Base-by-base conservation (phyloP, 1,140 invertebrate species). In the Linepithema humile region DNA sequence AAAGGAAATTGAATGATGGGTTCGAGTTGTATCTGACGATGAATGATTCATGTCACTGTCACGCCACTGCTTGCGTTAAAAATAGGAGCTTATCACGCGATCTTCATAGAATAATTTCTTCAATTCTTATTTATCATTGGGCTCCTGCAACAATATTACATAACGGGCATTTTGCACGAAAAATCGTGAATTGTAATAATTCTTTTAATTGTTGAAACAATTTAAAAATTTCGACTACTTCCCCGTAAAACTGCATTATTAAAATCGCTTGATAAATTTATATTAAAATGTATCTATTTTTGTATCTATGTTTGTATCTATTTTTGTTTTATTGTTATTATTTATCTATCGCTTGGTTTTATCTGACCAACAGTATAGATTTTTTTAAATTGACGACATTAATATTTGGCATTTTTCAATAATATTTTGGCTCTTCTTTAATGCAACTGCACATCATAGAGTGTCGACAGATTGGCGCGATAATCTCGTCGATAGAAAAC, bases 21-120 rank as follows among this genome's bases (percentile, higher is more conserved):
- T 60, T 29, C 15, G 10, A 70, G 38, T 3, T 26, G 6, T 53
- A 72, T 72, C 20, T 29, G 26, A 35, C 5, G 35, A 73, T 73
- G 50, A 57, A 73, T 73, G 70, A 74, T 59, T 74, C 35, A 40
- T 57, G 1, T n/a, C 53, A 59, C 60, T 29, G 7, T 40, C 4
- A 15, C 40, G 38, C 26, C 26, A 57, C 15, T 26, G n/a, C n/a
- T 1, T 17, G 17, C 15, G 35, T 35, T 40, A 73, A 29, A 59
- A 73, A 73, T 73, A 59, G 20, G 3, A n/a, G 1, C 29, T 55
- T 3, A 29, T 12, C 20, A 35, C 2, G 43, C 6, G 20, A 55
- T 5, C 38, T 29, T 74, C n/a, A 35, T 12, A 29, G 10, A 59
- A 74, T 74, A 23, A 40, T 73, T 57, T 2, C 20, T 38, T 26